phyloP scores from a whole-genome alignment of 2,797 vertebrate genomes.

The Brachyalestes nurse region DNA sequence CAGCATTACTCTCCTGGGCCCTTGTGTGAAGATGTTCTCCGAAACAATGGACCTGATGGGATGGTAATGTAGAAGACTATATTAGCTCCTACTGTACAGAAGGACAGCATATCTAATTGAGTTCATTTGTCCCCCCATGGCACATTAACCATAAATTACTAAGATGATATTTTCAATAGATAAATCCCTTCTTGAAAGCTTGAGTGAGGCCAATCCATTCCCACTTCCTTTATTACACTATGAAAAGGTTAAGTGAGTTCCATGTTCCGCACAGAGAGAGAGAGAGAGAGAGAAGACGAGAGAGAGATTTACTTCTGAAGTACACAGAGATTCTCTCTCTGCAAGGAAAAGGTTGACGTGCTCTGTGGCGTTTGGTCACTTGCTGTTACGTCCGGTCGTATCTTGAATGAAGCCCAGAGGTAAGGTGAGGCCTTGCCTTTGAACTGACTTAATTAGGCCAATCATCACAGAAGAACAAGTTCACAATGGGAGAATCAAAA shows the following conservation, averaged over 20 bases:
- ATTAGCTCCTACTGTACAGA: neutral
- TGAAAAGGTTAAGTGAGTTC: conserved; percentile 49
- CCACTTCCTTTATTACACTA: conserved; percentile 1
- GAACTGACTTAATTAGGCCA: conserved; percentile 59
- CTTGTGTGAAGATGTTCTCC: neutral
- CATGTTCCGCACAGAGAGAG: neutral
- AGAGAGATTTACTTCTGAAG: neutral
- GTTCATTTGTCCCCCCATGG: conserved; percentile 22
- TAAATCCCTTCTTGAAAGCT: conserved; percentile 26
- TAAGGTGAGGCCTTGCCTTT: conserved; percentile 47
- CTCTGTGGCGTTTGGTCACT: neutral
- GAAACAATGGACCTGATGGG: neutral
- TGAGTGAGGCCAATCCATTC: conserved; percentile 34
- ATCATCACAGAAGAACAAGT: conserved; percentile 56
- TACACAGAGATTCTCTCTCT: neutral
- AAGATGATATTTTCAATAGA: conserved; percentile 38
- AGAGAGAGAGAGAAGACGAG: neutral
- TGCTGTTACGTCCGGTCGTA: conserved; percentile 33
- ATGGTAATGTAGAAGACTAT: neutral
- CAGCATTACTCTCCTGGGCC: neutral
- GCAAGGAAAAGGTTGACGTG: neutral
- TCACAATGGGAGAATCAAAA: neutral
- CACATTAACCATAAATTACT: conserved; percentile 37
- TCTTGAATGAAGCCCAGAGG: conserved; percentile 20
- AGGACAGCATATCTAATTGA: conserved; percentile 14